A percentile compares a stretch with the other conserved stretches of the same genome.
Conservation (phyloP, 2,888 invertebrate genomes). For the Peribatodes rhomboidaria region DNA sequence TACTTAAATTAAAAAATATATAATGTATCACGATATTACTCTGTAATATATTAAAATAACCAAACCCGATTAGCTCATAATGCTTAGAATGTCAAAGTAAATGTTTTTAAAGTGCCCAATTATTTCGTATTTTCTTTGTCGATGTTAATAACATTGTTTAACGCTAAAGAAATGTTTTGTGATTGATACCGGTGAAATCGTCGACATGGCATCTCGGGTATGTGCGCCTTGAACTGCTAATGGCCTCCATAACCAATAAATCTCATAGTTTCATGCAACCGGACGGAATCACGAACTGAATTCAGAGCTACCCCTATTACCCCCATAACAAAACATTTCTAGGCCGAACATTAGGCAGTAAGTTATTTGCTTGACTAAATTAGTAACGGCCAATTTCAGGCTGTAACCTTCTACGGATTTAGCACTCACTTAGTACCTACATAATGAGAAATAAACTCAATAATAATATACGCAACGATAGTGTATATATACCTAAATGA, state of each 20-base stretch:
- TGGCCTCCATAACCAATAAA: constrained; percentile 21
- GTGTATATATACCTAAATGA: too few species aligned
- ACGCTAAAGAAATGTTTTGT: constrained; percentile 9
- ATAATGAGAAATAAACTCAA: background rate
- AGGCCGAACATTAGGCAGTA: constrained; percentile 16
- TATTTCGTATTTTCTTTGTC: background rate
- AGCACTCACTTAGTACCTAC: too few species aligned
- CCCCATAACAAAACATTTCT: constrained; percentile 7
- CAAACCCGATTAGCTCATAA: too few species aligned
- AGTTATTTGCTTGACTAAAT: constrained; percentile 1
- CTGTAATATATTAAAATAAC: too few species aligned
- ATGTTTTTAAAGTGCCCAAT: background rate
- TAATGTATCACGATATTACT: too few species aligned
- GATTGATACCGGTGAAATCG: constrained; percentile 23
- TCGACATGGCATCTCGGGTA: constrained; percentile 38
- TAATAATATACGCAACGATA: too few species aligned
- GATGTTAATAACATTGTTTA: background rate
- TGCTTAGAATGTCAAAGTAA: too few species aligned
- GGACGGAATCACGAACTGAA: constrained; percentile 17
- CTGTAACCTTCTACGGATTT: background rate
- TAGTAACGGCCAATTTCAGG: background rate
- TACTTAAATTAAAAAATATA: too few species aligned
- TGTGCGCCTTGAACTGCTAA: constrained; percentile 20
- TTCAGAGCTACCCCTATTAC: background rate
- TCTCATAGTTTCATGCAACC: constrained; percentile 33